Evolutionary conservation across 2,113 vertebrate genomes (phyloP), one percentile per base, ranked within the genome.

Genomic region (Silurus asotus): DNA sequence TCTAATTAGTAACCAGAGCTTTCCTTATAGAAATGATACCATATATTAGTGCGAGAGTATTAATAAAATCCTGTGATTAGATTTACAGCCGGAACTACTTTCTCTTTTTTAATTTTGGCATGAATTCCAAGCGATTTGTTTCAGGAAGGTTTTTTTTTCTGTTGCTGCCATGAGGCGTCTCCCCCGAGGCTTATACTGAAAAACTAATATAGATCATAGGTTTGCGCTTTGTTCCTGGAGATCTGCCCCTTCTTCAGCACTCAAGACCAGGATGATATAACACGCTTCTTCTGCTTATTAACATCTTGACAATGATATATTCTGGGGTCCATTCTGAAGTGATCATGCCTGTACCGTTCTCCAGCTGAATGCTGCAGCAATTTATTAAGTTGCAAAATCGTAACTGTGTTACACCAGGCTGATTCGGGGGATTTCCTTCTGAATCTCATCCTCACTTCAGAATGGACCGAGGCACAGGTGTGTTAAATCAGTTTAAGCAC

Each of bases 101-200:
- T 37, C 3, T 37, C 2, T 37, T 37, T 37, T 37, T 2, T 37
- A 58, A 28, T n/a, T 53, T 25, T 53, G 10, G 23, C 3, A 62
- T 61, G 8, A 10, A 58, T 45, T 72, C n/a, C 1, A 72, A 3
- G 20, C n/a, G 25, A 23, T 64, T 64, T 51, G 1, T 62, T 77
- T 2, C 0, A 7, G 72, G 53, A 64, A 2, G 28, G 28, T 1
- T 53, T 37, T 67, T 8, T 9, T 67, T 67, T 67, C 23, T 15
- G 48, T 84, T 79, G 9, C 75, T 79, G 75, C 61, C 75, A 79
- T 85, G 62, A 69, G 75, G 58, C 7, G 0, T n/a, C n/a, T 4
- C 6, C 45, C 69, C 75, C 56, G 23, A 78, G 55, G 37, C 7
- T 37, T 37, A 37, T 37, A 14, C 2, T 0, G 45, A 59, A 48